phyloP scores from a whole-genome alignment of 2,113 vertebrate genomes.

The Sorex araneus region DNA sequence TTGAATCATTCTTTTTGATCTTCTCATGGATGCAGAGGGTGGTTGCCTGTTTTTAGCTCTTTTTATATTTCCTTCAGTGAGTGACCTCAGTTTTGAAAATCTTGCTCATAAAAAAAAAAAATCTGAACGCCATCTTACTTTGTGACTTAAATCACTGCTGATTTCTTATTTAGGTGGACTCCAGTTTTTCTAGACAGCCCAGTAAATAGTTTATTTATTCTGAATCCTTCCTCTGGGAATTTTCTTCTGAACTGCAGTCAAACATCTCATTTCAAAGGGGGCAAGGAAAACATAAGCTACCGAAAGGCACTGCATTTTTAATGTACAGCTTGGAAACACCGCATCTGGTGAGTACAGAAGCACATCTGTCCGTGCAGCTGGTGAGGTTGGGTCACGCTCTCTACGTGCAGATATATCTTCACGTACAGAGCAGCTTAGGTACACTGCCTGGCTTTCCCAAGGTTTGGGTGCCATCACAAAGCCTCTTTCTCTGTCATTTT shows the following conservation, averaged over 20 bases:
- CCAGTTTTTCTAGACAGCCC: slow-evolving; percentile 57
- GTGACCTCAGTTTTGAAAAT: not conserved
- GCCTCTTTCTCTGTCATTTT: not conserved
- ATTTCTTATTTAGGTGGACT: slow-evolving; percentile 65
- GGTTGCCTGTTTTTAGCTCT: not conserved
- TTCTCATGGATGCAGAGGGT: not conserved
- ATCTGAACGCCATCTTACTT: not conserved
- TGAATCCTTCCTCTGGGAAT: slow-evolving; percentile 73
- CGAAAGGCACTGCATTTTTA: slow-evolving; percentile 70
- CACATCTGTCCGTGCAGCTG: slow-evolving; percentile 59
- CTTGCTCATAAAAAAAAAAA: not conserved
- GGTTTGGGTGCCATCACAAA: not conserved
- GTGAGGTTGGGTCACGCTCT: slow-evolving; percentile 3
- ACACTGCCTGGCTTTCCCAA: too few relatives aligned
- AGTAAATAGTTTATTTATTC: slow-evolving; percentile 81
- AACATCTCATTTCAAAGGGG: slow-evolving; percentile 77
- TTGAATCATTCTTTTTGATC: fast-evolving
- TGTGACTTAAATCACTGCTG: slow-evolving; percentile 42
- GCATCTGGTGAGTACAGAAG: slow-evolving; percentile 36
- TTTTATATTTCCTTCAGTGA: not conserved
- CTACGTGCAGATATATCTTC: not conserved
- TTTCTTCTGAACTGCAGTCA: slow-evolving; percentile 75
- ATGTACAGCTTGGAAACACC: slow-evolving; percentile 62
- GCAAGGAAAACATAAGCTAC: slow-evolving; percentile 58
- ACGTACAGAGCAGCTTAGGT: fast-evolving